These are phyloP conservation scores for Cyclina sinensis DNA, from an alignment of 1,140 invertebrate genomes.

Conservation along the genomic window DNA sequence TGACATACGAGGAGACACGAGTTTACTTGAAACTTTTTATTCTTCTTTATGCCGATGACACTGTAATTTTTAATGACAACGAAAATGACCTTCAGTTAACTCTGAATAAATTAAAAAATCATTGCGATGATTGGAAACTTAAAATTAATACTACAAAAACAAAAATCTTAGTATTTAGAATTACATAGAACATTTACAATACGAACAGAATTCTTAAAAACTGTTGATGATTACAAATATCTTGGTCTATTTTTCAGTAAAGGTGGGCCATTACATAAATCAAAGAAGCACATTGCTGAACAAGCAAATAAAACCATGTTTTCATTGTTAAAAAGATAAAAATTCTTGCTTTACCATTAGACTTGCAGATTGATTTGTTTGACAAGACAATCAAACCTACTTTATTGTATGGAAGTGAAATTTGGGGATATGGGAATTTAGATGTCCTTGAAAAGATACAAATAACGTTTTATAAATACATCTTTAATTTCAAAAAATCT, in stretches of 20 bases:
- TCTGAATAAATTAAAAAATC: slow-evolving; percentile 24
- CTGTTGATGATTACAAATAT: slow-evolving; percentile 30
- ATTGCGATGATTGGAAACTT: slow-evolving; percentile 65
- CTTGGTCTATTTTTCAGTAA: slow-evolving; percentile 4
- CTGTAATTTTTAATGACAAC: slow-evolving; percentile 46
- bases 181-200: slow-evolving; percentile 6
- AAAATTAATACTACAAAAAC: slow-evolving; percentile 62
- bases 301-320: slow-evolving; percentile 40
- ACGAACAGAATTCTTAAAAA: not conserved
- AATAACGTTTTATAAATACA: slow-evolving; percentile 44
- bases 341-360: not conserved
- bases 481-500: slow-evolving; percentile 30
- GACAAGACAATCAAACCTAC: slow-evolving; percentile 40
- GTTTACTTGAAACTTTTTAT: slow-evolving; percentile 50
- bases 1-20: not conserved
- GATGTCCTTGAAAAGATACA: slow-evolving; percentile 43
- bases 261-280: not conserved
- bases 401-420: too few relatives aligned
- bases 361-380: slow-evolving; percentile 41
- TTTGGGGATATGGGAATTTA: slow-evolving; percentile 19
- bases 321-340: slow-evolving; percentile 18
- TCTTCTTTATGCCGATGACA: slow-evolving; percentile 70
- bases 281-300: slow-evolving; percentile 24
- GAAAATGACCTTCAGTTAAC: slow-evolving; percentile 11
- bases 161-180: slow-evolving; percentile 58